phyloP scores from a whole-genome alignment of 1,140 invertebrate genomes.

The Camponotus pennsylvanicus region DNA sequence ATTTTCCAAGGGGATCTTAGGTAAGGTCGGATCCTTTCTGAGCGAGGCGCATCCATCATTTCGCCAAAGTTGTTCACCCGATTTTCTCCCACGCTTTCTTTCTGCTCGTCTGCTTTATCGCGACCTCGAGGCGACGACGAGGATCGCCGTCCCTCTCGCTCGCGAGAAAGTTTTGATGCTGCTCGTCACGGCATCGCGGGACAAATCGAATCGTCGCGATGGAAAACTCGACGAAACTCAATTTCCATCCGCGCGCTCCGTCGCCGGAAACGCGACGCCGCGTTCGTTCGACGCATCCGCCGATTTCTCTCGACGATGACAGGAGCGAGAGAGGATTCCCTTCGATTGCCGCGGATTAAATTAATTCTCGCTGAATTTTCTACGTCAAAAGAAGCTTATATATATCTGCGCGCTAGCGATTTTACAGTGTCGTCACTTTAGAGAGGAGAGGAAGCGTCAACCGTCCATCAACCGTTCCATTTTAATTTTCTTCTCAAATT shows the following conservation, averaged over 20 bases:
- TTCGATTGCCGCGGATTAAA: conserved; percentile 49
- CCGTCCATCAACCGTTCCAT: background rate
- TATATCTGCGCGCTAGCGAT: background rate
- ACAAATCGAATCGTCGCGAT: conserved; percentile 69
- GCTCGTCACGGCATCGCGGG: conserved; percentile 57
- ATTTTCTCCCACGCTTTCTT: conserved; percentile 7
- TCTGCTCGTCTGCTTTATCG: background rate
- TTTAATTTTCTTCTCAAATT: background rate
- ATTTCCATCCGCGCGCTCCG: conserved; percentile 56
- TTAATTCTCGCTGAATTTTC: conserved; percentile 29
- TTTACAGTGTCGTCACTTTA: conserved; percentile 16
- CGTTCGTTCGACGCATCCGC: conserved; percentile 28
- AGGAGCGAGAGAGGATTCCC: background rate
- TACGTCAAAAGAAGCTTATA: background rate
- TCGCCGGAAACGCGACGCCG: conserved; percentile 52
- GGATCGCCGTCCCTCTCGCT: background rate
- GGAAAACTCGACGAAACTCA: conserved; percentile 66
- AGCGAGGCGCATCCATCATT: conserved; percentile 31
- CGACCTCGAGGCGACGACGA: conserved; percentile 6
- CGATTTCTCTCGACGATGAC: background rate
- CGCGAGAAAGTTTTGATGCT: conserved; percentile 42
- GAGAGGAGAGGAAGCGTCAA: background rate
- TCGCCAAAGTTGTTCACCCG: conserved; percentile 16
- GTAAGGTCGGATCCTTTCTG: background rate
- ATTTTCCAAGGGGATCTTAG: background rate